Evolutionary conservation across 2,797 vertebrate genomes (phyloP).

Genomic region (Anolis apletophallus): DNA sequence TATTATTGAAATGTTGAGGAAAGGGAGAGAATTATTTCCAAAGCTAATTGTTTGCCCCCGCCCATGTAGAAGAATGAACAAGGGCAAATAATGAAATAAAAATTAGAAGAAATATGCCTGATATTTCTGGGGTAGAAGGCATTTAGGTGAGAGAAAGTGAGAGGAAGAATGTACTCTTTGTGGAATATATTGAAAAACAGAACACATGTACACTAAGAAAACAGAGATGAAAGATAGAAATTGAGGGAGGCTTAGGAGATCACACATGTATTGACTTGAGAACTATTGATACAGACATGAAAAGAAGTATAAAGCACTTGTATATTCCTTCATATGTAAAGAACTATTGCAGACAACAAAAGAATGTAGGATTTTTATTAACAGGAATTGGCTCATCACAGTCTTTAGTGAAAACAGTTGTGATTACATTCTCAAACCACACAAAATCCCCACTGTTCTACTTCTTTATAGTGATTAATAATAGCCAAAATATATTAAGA

Average conservation of each 20-base stretch:
- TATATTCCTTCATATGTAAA: conserved; percentile 36
- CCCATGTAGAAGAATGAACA: conserved; percentile 4
- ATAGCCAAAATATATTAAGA: conserved; percentile 4
- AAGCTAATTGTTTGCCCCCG: conserved; percentile 15
- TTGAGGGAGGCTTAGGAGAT: conserved; percentile 59
- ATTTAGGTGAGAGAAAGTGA: conserved; percentile 36
- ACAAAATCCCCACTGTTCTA: not conserved
- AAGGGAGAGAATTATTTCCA: not conserved
- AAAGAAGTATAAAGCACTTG: conserved; percentile 29
- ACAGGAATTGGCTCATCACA: not conserved
- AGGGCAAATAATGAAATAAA: conserved; percentile 22
- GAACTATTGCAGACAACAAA: conserved; percentile 31
- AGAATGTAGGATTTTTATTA: conserved; percentile 26
- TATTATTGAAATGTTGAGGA: conserved; percentile 9
- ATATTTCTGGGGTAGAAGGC: not conserved
- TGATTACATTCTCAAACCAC: not conserved
- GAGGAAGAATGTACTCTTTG: conserved; percentile 43
- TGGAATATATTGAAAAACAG: conserved; percentile 32
- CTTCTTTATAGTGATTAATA: not conserved
- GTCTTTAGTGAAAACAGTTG: not conserved
- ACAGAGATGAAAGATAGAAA: too few species aligned
- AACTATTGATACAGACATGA: conserved; percentile 40
- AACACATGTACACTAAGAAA: too few species aligned
- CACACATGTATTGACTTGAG: conserved; percentile 33
- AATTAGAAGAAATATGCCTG: not conserved